Evolutionary conservation across 2,797 vertebrate genomes (phyloP), one percentile per base, ranked within the genome.

Genomic region (Oophaga sylvatica): DNA sequence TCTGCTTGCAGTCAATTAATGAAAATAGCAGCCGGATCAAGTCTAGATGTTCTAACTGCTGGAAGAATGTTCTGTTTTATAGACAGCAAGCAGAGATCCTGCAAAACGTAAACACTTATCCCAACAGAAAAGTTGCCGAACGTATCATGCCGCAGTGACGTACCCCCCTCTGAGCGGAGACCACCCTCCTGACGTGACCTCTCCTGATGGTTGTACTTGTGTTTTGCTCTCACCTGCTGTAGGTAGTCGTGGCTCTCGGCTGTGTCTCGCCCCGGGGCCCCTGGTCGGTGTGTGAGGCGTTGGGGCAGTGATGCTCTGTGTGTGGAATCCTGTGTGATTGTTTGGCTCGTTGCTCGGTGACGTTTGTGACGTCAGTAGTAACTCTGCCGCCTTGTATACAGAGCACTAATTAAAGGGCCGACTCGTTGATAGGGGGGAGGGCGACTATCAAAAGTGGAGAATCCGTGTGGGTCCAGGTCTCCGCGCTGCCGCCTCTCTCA

Each of bases 291-390:
- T 31, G n/a, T n/a, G 19, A 48, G n/a, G 17, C 1, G 60, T 62
- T 17, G 29, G 17, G 81, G 12, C 22, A n/a, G 9, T 4, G 20
- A 16, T 26, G 17, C 26, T 56, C 19, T 59, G 86, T 81, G 68
- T 79, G 57, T 1, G 17, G 78, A 60, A 53, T 59, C 45, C 22
- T 45, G 16, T 15, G 45, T 68, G 62, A 65, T 67, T 88, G 87
- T 81, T 88, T 80, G 77, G 26, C 5, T 15, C 1, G 87, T 81
- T 88, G 82, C 83, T 73, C 12, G 77, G 87, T 11, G 41, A 88
- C 59, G 2, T 41, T 77, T 57, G 16, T 81, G 41, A 77, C n/a
- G 15, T 70, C 3, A 1, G 31, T 60, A 87, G 62, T 17, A 71
- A 60, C 83, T n/a, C 62, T 31, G 62, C 29, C 78, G 76, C 12